phyloP scores from a whole-genome alignment of 2,888 invertebrate species.

The Spilarctia lutea region DNA sequence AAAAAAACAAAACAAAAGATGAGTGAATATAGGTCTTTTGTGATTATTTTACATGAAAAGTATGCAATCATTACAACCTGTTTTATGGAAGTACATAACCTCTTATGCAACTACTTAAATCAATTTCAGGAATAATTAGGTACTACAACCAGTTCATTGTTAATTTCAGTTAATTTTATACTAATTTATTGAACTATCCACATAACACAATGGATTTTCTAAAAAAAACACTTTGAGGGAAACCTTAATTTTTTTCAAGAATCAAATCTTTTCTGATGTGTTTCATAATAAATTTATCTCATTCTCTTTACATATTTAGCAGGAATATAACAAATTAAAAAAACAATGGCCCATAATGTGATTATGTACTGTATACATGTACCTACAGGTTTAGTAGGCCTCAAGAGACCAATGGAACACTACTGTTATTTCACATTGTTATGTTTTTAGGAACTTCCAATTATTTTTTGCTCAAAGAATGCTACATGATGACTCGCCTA shows the following conservation, averaged over 20 bases:
- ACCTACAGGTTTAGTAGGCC: neutral
- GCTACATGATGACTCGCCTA: slow-evolving; percentile 88
- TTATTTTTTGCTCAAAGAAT: slow-evolving; percentile 89
- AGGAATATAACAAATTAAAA: neutral
- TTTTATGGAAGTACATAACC: neutral
- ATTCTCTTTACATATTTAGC: neutral
- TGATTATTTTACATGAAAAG: too few species aligned
- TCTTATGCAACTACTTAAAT: neutral
- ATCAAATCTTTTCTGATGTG: neutral
- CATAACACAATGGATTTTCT: neutral
- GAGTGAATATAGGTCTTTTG: too few species aligned
- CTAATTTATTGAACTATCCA: too few species aligned
- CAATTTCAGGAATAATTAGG: neutral
- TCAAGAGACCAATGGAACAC: neutral
- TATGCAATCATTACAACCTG: neutral
- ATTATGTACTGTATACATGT: neutral
- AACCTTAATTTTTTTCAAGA: neutral
- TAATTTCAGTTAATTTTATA: neutral
- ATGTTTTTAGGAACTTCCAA: slow-evolving; percentile 89
- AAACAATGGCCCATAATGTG: too few species aligned
- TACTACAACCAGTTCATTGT: neutral
- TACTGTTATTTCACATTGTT: neutral
- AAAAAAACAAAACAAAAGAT: too few species aligned
- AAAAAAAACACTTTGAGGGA: neutral
- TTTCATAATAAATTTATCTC: neutral